Percentiles rank a stretch among this genome's conserved stretches.
Evolutionary conservation across 2,888 invertebrate species (phyloP).

Genomic region (Eristalinus sepulchralis): DNA sequence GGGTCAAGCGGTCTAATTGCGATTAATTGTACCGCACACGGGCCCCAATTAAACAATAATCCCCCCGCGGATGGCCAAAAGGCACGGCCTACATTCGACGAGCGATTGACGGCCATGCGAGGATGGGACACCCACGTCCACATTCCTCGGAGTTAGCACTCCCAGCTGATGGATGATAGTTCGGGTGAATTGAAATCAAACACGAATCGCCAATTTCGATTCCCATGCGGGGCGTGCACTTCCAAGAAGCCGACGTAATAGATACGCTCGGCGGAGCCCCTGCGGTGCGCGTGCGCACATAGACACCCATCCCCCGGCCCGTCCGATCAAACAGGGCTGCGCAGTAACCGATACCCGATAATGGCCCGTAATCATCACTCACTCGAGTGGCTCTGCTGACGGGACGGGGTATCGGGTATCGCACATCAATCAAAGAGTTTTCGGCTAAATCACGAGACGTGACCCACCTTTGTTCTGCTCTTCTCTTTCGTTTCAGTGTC

Average conservation of each 20-base stretch:
- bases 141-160: conserved; percentile 59
- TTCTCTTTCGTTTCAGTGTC: conserved; percentile 16
- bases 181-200: conserved; percentile 50
- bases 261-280: conserved; percentile 31
- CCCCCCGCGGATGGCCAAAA: neutral
- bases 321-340: conserved; percentile 30
- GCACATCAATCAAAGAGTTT: conserved; percentile 59
- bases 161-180: conserved; percentile 53
- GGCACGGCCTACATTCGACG: conserved; percentile 36
- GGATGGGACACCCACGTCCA: conserved; percentile 13
- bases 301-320: neutral
- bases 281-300: conserved; percentile 49
- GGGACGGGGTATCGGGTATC: conserved; percentile 13
- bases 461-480: neutral
- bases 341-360: conserved; percentile 64
- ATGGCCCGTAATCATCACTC: conserved; percentile 57
- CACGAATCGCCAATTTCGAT: conserved; percentile 60
- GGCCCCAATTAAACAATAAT: conserved; percentile 46
- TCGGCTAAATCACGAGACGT: conserved; percentile 20
- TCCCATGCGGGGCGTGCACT: conserved; percentile 23
- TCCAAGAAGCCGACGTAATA: conserved; percentile 43
- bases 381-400: conserved; percentile 35
- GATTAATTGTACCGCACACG: conserved; percentile 62
- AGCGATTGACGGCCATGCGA: conserved; percentile 29
- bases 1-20: conserved; percentile 63